Conservation (phyloP, 1,140 invertebrate species). For the Pteromalus puparum region DNA sequence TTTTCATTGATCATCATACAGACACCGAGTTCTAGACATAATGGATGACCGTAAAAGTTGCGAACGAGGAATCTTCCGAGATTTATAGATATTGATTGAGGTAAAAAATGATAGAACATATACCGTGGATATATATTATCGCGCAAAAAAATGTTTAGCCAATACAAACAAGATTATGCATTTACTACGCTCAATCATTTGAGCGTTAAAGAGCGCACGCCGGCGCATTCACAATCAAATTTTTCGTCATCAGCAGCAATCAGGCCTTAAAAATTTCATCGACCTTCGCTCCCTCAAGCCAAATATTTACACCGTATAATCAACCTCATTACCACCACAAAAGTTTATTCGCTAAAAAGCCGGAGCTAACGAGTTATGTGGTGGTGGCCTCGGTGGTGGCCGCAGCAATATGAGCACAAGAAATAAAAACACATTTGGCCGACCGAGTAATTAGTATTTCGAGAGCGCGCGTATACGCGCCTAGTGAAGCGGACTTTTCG, state of each 20-base stretch:
- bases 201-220: background rate
- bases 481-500: background rate
- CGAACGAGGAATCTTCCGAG: background rate
- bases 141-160: background rate
- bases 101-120: background rate
- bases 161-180: background rate
- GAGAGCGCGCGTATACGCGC: background rate
- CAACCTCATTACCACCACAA: slow-evolving; percentile 22
- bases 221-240: background rate
- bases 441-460: background rate
- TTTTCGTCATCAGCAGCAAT: background rate
- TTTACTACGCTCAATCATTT: no score
- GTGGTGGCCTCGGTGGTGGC: background rate
- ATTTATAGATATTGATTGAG: background rate
- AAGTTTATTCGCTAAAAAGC: slow-evolving; percentile 24
- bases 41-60: background rate
- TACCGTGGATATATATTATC: background rate
- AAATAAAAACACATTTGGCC: slow-evolving; percentile 8
- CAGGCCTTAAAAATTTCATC: background rate
- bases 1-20: slow-evolving; percentile 3
- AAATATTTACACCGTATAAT: background rate
- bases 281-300: background rate
- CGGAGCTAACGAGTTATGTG: background rate
- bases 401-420: background rate
- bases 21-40: background rate